Evolutionary conservation across 2,888 invertebrate species (phyloP), one percentile per base, ranked within the genome.

Genomic region (Fabriciana adippe): DNA sequence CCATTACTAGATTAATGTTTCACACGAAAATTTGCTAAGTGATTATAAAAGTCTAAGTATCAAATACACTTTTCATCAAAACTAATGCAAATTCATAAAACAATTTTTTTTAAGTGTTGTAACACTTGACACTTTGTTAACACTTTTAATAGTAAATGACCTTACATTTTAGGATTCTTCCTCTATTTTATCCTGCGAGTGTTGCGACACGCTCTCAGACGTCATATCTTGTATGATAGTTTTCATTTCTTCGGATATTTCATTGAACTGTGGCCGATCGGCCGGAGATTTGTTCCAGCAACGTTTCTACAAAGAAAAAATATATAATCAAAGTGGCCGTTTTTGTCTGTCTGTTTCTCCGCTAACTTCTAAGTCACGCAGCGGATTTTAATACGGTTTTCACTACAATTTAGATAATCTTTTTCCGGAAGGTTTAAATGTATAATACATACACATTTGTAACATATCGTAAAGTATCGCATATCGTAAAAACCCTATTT

Each of bases 231-330:
- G 78, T 6, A 91, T 73, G 1, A 90, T 77, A 5, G 75, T 62
- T n/a, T 77, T 76, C 53, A 89, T 77, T 51, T 90, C 87, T 4
- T 90, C 89, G 60, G 81, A 86, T 0, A 96, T 88, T 47, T 94
- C 93, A 0, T 94, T 89, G 82, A 96, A 96, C 11, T 95, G 94
- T 0, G 96, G 96, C 70, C 96, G 89, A 64, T 95, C 95, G 4
- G 95, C 83, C 0, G 95, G 96, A n/a, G 95, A 95, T 16, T 89
- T 86, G 68, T 94, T 93, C 95, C 95, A 95, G 74, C 96, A 96
- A 6, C 92, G 92, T 78, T 90, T 91, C 92, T 95, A 90, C 11
- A 69, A 71, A 18, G 21, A 47, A 45, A 45, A 18, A 13, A 18
- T 16, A 15, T 16, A 41, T 8, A 6, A n/a, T n/a, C 1, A 35